A percentile compares a stretch with the other conserved stretches of the same genome.
Evolutionary conservation across 2,113 vertebrate genomes (phyloP).

Genomic region (Heteronetta atricapilla): DNA sequence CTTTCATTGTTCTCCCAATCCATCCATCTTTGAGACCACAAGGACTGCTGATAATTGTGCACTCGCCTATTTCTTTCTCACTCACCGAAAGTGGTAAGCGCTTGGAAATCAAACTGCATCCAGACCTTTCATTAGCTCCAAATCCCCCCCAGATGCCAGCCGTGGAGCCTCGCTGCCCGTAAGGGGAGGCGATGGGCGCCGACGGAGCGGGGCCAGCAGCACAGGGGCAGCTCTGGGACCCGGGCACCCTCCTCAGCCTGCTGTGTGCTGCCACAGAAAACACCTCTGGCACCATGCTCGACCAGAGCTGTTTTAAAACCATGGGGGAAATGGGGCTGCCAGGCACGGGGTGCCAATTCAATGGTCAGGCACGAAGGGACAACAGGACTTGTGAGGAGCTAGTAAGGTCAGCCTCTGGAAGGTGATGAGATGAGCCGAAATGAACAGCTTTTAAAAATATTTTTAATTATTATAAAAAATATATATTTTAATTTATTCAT

Average conservation of each 20-base stretch:
- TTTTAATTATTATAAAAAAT: too few species aligned
- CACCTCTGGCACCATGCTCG: accelerated
- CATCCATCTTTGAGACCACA: neutral
- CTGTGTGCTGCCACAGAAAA: accelerated
- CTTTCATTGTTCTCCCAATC: neutral
- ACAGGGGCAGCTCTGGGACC: neutral
- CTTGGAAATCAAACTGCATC: neutral
- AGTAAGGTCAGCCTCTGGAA: neutral
- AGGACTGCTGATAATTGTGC: neutral
- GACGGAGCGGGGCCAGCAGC: neutral
- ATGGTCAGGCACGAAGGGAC: neutral
- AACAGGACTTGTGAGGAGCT: neutral
- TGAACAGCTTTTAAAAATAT: neutral
- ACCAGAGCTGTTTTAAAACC: neutral
- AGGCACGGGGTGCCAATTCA: neutral
- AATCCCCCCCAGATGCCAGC: neutral
- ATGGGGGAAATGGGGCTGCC: neutral
- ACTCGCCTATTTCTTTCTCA: neutral
- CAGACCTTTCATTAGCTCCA: neutral
- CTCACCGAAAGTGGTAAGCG: neutral
- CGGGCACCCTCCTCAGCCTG: accelerated
- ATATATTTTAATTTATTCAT: too few species aligned
- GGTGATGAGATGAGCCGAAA: neutral
- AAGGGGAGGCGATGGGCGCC: neutral
- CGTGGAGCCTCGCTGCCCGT: neutral